These are phyloP conservation scores for Lathronympha strigana DNA, from an alignment of 2,888 invertebrate species.

Conservation along the genomic window DNA sequence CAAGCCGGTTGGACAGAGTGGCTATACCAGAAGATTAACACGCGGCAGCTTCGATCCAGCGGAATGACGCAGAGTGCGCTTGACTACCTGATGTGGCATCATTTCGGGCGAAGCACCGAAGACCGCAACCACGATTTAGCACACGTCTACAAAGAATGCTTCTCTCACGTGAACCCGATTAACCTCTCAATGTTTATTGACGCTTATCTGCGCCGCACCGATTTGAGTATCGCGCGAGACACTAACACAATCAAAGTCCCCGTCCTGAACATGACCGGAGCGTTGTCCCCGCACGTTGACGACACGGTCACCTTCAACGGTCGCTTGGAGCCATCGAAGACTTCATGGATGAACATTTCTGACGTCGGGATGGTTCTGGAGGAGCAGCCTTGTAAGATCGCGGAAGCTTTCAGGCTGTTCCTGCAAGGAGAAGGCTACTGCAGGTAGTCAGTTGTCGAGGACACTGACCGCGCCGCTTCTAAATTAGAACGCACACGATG, in stretches of 20 bases:
- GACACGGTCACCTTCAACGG: conserved; percentile 99
- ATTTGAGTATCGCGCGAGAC: conserved; percentile 90
- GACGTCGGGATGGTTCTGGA: conserved; percentile 99
- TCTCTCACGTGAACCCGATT: conserved; percentile 96
- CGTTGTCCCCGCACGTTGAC: conserved; percentile 97
- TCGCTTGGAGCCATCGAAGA: conserved; percentile 96
- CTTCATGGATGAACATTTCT: conserved; percentile 99
- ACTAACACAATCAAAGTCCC: conserved; percentile 90
- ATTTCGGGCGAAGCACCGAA: conserved; percentile 96
- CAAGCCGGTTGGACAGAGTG: conserved; percentile 99
- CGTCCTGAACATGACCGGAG: conserved; percentile 97
- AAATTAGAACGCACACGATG: conserved; percentile 75
- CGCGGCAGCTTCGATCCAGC: conserved; percentile 92
- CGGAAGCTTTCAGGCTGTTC: conserved; percentile 98
- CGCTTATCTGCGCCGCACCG: conserved; percentile 95
- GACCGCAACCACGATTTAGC: conserved; percentile 97
- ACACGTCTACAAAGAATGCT: conserved; percentile 96
- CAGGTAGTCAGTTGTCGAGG: conserved; percentile 80
- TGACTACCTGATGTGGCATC: conserved; percentile 99
- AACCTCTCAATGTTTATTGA: conserved; percentile 98
- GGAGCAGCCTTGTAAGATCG: conserved; percentile 98
- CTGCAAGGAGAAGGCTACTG: conserved; percentile 99
- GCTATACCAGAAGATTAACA: conserved; percentile 99
- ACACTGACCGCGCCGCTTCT: conserved; percentile 61
- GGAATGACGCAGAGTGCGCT: conserved; percentile 97